These are phyloP conservation scores for Dynastes grantii DNA, from an alignment of 2,888 invertebrate species.

Conservation along the genomic window DNA sequence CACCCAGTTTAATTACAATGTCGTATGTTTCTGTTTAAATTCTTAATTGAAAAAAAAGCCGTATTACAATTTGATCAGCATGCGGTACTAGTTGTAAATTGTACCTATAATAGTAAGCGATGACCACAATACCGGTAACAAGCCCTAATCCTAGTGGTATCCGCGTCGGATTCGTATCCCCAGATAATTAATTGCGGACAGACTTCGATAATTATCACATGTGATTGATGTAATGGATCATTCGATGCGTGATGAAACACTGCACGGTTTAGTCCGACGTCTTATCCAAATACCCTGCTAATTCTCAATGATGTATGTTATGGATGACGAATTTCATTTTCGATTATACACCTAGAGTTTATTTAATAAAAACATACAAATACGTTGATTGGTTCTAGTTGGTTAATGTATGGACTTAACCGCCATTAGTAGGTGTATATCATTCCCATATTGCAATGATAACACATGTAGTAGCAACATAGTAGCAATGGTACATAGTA, in stretches of 20 bases:
- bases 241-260: conserved; percentile 37
- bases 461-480: too few species aligned
- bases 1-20: too few species aligned
- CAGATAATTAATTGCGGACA: conserved; percentile 44
- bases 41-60: background rate
- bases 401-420: too few species aligned
- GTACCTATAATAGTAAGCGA: background rate
- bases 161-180: conserved; percentile 25
- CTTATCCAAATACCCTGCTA: conserved; percentile 28
- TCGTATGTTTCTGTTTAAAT: background rate
- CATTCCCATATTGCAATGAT: too few species aligned
- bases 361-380: too few species aligned
- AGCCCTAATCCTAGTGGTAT: conserved; percentile 29
- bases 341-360: background rate
- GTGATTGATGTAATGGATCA: conserved; percentile 46
- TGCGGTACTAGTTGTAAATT: background rate
- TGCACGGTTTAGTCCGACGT: conserved; percentile 27
- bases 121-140: conserved; percentile 35
- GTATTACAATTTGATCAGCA: background rate
- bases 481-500: too few species aligned
- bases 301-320: conserved; percentile 23
- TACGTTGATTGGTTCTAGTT: too few species aligned
- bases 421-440: too few species aligned
- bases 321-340: background rate
- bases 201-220: conserved; percentile 43